Evolutionary conservation across 2,797 vertebrate genomes (phyloP).

Genomic region (Siniperca undulata): DNA sequence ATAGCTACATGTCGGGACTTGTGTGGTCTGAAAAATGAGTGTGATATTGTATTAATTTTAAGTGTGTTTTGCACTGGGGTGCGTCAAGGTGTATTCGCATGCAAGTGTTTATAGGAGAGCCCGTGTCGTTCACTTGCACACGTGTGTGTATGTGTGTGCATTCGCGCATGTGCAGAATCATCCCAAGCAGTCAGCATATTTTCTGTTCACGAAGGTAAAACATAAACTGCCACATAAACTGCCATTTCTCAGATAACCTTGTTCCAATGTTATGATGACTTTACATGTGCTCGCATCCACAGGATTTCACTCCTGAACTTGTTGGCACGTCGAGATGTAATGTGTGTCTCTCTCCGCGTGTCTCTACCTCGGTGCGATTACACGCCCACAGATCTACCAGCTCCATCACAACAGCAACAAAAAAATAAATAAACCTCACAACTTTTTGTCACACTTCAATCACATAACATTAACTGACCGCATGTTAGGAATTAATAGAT

Average conservation of each 20-base stretch:
- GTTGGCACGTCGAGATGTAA: constrained; percentile 79
- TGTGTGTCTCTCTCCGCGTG: constrained; percentile 77
- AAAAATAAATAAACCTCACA: constrained; percentile 79
- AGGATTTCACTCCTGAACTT: constrained; percentile 84
- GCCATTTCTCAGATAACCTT: constrained; percentile 84
- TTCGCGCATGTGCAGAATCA: constrained; percentile 48
- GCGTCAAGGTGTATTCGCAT: constrained; percentile 11
- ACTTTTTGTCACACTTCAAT: constrained; percentile 86
- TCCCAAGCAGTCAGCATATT: constrained; percentile 75
- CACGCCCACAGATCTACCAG: constrained; percentile 82
- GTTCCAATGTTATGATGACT: constrained; percentile 86
- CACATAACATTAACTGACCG: constrained; percentile 80
- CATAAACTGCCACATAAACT: constrained; percentile 83
- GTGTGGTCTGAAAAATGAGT: constrained; percentile 4
- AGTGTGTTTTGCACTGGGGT: constrained; percentile 6
- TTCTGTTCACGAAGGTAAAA: constrained; percentile 83
- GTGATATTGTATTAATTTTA: constrained; percentile 18
- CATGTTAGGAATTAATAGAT: constrained; percentile 81
- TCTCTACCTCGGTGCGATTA: constrained; percentile 82
- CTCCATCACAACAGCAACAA: constrained; percentile 78
- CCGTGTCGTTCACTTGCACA: constrained; percentile 14
- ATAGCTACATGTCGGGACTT: constrained; percentile 60
- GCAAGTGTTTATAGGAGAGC: not conserved
- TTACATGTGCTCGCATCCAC: constrained; percentile 83
- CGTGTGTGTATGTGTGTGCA: constrained; percentile 19